A percentile compares a stretch with the other conserved stretches of the same genome.
Conservation (phyloP, 2,113 vertebrate species). For the Eublepharis macularius region DNA sequence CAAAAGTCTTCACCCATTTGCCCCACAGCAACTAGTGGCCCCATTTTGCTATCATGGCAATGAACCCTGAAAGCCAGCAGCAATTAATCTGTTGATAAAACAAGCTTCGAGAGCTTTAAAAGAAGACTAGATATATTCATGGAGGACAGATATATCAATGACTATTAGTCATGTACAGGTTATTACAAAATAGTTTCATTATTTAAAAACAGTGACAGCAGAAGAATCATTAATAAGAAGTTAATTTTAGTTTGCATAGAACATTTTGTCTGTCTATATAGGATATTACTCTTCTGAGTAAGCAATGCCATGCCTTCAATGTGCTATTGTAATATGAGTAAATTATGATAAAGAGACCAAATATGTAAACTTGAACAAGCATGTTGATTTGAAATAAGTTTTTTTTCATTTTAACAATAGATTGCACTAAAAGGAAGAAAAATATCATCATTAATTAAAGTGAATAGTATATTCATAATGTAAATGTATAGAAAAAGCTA, state of each 20-base stretch:
- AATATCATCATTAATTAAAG: not conserved
- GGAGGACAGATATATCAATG: not conserved
- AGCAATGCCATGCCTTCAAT: not conserved
- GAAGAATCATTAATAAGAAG: not conserved
- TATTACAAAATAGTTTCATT: not conserved
- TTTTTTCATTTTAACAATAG: not conserved
- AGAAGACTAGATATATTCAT: not conserved
- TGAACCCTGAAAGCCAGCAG: too few relatives aligned
- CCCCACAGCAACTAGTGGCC: too few relatives aligned
- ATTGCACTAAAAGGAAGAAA: not conserved
- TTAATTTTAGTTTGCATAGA: not conserved
- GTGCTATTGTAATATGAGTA: not conserved
- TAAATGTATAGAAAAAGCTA: too few relatives aligned
- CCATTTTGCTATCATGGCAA: too few relatives aligned
- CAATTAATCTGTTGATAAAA: too few relatives aligned
- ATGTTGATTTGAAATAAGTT: not conserved
- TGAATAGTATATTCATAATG: too few relatives aligned
- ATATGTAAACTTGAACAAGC: not conserved
- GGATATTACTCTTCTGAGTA: not conserved
- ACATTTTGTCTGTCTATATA: not conserved
- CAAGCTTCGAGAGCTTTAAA: not conserved
- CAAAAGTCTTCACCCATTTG: too few relatives aligned
- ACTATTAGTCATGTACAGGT: not conserved
- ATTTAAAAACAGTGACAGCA: not conserved
- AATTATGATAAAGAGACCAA: not conserved